These are phyloP conservation scores for Xestia ashworthii DNA, from an alignment of 2,888 invertebrate species.

Conservation along the genomic window DNA sequence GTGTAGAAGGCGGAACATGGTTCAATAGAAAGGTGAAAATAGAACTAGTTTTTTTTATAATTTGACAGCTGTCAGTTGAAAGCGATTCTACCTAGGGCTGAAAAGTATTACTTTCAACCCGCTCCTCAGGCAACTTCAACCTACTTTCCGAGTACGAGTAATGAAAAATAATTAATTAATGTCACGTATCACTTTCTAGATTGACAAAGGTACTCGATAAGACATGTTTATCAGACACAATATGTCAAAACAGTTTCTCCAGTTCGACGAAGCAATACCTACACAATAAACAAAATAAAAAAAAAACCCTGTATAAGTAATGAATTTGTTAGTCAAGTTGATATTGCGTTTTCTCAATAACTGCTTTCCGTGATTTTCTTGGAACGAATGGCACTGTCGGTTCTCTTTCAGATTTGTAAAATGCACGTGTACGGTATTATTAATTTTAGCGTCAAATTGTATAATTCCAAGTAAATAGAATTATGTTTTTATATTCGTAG, in stretches of 20 bases:
- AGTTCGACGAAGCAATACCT: not conserved
- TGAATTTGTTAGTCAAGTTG: slow-evolving; percentile 1
- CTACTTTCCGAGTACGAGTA: too few relatives aligned
- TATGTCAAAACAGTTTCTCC: not conserved
- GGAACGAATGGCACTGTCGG: too few relatives aligned
- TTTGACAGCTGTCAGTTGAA: too few relatives aligned
- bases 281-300: not conserved
- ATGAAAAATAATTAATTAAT: too few relatives aligned
- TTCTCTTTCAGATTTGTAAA: not conserved
- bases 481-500: too few relatives aligned
- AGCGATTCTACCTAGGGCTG: too few relatives aligned
- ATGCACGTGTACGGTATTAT: not conserved
- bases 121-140: too few relatives aligned
- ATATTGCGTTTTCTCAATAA: not conserved
- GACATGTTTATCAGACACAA: not conserved
- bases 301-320: not conserved
- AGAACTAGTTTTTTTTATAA: too few relatives aligned
- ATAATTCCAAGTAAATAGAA: not conserved
- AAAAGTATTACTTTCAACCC: too few relatives aligned
- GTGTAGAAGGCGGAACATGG: too few relatives aligned
- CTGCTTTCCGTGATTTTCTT: not conserved
- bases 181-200: not conserved
- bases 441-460: not conserved
- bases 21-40: too few relatives aligned
- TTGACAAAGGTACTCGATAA: not conserved